These are phyloP conservation scores for Archegozetes longisetosus DNA, from an alignment of 1,140 invertebrate genomes.

Conservation along the genomic window DNA sequence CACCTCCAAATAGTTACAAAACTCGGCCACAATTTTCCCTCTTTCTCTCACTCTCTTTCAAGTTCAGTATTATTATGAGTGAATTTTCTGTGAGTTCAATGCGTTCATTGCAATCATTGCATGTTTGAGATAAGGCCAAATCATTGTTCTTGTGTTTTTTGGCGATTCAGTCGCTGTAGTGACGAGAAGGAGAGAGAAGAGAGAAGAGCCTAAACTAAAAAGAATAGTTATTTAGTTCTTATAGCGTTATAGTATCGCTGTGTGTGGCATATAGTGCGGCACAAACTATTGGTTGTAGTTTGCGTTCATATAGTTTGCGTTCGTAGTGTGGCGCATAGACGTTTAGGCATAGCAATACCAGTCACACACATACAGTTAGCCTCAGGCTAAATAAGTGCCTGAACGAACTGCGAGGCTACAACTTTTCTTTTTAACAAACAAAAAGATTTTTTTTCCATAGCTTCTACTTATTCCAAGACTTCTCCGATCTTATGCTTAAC, in stretches of 20 bases:
- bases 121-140: neutral
- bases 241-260: neutral
- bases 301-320: no score
- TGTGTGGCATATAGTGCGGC: neutral
- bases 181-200: neutral
- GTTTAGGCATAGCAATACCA: neutral
- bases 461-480: neutral
- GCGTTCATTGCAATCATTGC: neutral
- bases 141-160: neutral
- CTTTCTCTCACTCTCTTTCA: conserved; percentile 5
- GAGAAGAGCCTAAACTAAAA: neutral
- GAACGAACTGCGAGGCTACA: no score
- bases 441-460: neutral
- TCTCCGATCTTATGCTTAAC: neutral
- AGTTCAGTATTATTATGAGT: neutral
- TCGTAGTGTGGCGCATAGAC: neutral
- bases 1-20: neutral
- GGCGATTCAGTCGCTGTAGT: neutral
- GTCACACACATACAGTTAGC: neutral
- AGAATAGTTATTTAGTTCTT: neutral
- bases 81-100: neutral
- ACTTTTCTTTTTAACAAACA: neutral
- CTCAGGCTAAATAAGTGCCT: neutral
- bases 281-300: neutral
- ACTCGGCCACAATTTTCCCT: neutral